Evolutionary conservation across 2,888 invertebrate species (phyloP), one percentile per base, ranked within the genome.

Genomic region (Pycnomerus fuliginosus): DNA sequence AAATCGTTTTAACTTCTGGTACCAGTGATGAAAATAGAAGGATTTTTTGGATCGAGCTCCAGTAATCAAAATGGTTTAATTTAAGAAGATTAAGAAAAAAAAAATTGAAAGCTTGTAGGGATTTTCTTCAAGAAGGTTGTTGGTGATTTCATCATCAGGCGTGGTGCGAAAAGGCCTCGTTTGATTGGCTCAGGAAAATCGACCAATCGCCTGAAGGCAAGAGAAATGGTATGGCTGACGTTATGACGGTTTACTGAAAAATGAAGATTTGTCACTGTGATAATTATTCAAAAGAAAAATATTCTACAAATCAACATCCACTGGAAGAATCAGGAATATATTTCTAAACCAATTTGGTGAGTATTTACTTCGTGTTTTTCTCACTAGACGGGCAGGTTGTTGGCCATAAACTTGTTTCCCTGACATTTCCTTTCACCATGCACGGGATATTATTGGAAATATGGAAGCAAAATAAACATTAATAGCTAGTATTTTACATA

Each of bases 181-280:
- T 64, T 65, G 52, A 54, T 48, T 58, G 56, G 56, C 58, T 55
- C 14, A 56, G 58, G 60, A 60, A 64, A 70, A 65, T n/a, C n/a
- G n/a, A n/a, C n/a, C n/a, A n/a, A n/a, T n/a, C n/a, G n/a, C n/a
- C n/a, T n/a, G n/a, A n/a, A n/a, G n/a, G n/a, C n/a, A n/a, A n/a
- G n/a, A n/a, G n/a, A 69, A 69, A 67, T 71, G 67, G 71, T 70
- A 70, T 70, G 69, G 69, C 68, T 62, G 69, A 67, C n/a, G n/a
- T n/a, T n/a, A n/a, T n/a, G n/a, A n/a, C 62, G 50, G 51, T 62
- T 60, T 53, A 50, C 45, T 42, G 50, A 42, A 45, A 52, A 43
- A 53, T 52, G 54, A 56, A 61, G 52, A 58, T 60, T 56, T 52
- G 56, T 53, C 65, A 62, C 57, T 56, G 53, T 53, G 53, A 57